These are phyloP conservation scores for Pyxicephalus adspersus DNA, from an alignment of 2,113 vertebrate genomes.

Conservation along the genomic window DNA sequence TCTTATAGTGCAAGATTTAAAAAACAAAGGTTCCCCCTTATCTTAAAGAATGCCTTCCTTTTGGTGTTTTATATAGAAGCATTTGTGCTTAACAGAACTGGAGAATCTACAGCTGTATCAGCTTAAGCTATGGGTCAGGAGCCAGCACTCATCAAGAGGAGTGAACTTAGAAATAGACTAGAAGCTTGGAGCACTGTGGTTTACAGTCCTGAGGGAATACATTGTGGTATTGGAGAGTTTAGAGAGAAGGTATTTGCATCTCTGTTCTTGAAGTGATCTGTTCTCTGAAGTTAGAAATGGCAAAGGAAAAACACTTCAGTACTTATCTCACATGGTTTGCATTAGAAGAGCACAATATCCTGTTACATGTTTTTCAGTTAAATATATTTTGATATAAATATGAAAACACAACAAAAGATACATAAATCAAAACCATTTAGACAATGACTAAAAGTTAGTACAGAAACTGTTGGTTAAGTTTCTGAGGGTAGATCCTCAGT, in stretches of 20 bases:
- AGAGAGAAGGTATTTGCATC: constrained; percentile 50
- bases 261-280: constrained; percentile 40
- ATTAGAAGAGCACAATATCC: not conserved
- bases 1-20: not conserved
- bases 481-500: no score
- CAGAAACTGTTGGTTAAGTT: no score
- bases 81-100: not conserved
- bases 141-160: constrained; percentile 43
- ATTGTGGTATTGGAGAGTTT: constrained; percentile 46
- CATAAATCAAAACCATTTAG: no score
- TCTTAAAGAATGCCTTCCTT: not conserved
- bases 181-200: constrained; percentile 40
- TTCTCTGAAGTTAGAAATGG: constrained; percentile 24
- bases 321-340: not conserved
- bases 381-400: no score
- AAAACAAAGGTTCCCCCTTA: not conserved
- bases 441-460: no score
- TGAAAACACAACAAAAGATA: no score
- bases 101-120: constrained; percentile 29
- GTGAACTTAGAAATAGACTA: constrained; percentile 25
- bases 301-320: not conserved
- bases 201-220: constrained; percentile 36
- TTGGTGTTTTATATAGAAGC: constrained; percentile 18
- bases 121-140: constrained; percentile 32
- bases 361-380: not conserved